Evolutionary conservation across 2,888 invertebrate genomes (phyloP).

Genomic region (Callyntrura guangdongensis): DNA sequence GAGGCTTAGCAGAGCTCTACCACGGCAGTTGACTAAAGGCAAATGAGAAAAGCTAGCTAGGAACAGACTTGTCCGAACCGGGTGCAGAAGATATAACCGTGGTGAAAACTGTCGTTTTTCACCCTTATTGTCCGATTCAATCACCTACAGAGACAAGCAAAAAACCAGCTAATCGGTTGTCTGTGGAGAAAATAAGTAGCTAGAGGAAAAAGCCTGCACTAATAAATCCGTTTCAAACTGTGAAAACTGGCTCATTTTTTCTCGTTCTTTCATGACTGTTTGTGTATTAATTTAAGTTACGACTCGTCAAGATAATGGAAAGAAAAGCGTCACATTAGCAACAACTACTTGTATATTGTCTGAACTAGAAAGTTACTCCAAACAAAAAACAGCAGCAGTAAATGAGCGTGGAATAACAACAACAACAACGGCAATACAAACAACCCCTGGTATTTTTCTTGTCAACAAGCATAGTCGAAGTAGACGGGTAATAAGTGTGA

Average conservation of each 20-base stretch:
- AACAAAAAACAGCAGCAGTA: conserved; percentile 13
- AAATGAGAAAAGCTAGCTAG: background rate
- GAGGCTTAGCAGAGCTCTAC: conserved; percentile 12
- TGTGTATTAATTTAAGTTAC: conserved; percentile 76
- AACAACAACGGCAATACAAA: conserved; percentile 34
- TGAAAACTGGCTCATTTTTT: conserved; percentile 77
- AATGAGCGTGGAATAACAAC: background rate
- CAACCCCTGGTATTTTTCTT: conserved; percentile 62
- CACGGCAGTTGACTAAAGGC: conserved; percentile 2
- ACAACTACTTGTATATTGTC: conserved; percentile 48
- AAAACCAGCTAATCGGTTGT: conserved; percentile 60
- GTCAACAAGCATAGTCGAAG: conserved; percentile 59
- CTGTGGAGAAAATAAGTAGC: conserved; percentile 43
- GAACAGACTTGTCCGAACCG: background rate
- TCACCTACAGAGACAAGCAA: conserved; percentile 42
- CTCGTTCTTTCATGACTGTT: conserved; percentile 66
- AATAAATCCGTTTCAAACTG: conserved; percentile 78
- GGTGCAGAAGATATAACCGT: background rate
- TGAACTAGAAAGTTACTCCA: conserved; percentile 12
- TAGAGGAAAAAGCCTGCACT: conserved; percentile 13
- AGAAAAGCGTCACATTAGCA: conserved; percentile 67
- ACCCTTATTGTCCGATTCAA: conserved; percentile 47
- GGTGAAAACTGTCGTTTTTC: conserved; percentile 8
- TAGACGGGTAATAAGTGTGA: conserved; percentile 71
- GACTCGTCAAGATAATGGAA: conserved; percentile 67